Percentiles rank a stretch among this genome's conserved stretches.
These are phyloP conservation scores for Drymodes brunneopygia DNA, from an alignment of 2,113 vertebrate genomes.

Conservation along the genomic window DNA sequence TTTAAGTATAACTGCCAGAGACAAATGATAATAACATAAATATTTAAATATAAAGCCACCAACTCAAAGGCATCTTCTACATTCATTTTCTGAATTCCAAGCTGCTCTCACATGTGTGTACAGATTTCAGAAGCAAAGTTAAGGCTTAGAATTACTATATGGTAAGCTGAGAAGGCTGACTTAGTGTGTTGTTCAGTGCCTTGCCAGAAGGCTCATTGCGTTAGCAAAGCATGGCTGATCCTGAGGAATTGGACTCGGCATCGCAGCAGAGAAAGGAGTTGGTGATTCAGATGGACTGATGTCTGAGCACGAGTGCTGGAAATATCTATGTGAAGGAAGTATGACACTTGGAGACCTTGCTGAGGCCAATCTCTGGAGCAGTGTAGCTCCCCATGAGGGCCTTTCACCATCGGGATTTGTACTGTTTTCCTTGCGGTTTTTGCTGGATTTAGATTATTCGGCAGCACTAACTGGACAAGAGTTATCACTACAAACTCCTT, in stretches of 20 bases:
- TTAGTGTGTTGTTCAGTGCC: neutral
- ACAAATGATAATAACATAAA: neutral
- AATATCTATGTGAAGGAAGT: neutral
- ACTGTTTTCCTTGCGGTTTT: neutral
- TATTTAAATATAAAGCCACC: neutral
- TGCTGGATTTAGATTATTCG: neutral
- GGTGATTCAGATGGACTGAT: neutral
- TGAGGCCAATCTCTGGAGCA: neutral
- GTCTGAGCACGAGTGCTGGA: neutral
- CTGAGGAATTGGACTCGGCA: neutral
- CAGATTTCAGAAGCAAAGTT: neutral
- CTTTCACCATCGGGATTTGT: neutral
- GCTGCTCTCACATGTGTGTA: neutral
- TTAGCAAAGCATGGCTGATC: neutral
- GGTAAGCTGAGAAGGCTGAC: neutral
- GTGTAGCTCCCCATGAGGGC: neutral
- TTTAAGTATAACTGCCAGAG: neutral
- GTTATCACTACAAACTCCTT: neutral
- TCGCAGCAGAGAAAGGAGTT: neutral
- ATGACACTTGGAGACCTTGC: neutral
- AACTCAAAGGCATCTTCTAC: neutral
- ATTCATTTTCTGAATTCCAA: neutral
- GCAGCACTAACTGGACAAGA: neutral
- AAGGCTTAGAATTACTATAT: neutral
- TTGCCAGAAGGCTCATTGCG: neutral